Evolutionary conservation across 2,113 vertebrate species (phyloP), one percentile per base, ranked within the genome.

Genomic region (Brachirus orientalis): DNA sequence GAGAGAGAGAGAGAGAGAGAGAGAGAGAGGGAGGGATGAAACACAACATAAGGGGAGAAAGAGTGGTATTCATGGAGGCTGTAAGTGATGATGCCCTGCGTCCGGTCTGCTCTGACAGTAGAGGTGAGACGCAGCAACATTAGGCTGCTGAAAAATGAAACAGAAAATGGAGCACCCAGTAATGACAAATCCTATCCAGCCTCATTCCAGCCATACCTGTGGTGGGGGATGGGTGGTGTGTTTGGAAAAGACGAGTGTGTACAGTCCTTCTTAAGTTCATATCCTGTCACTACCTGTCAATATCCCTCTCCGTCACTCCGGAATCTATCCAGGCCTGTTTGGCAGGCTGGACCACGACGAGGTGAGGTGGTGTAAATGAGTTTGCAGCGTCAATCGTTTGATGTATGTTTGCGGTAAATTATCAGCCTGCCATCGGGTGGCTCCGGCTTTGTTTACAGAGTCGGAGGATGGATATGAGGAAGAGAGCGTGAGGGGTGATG

Each of bases 361-460:
- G 61, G 55, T 53, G 48, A 68, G 61, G n/a, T 18, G 69, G 35
- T 53, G 50, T 48, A 44, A 59, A 78, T 60, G 22, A 10, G 10
- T 43, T 50, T 69, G 69, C 60, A 56, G 63, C 41, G 47, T 59
- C 47, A 51, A 68, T 62, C 45, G 52, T 22, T n/a, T 55, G 71
- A 76, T 79, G 68, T 60, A 64, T 80, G 80, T 85, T 77, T 72
- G 57, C 37, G 67, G 72, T 68, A 51, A 54, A 72, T 82, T 81
- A 57, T 51, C 69, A 57, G 19, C 66, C 48, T 46, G 13, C 57
- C 53, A 41, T 69, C 44, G 37, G 69, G 74, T 61, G 58, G 63
- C 66, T 73, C 62, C 17, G 7, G 77, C 67, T 38, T n/a, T 88
- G 79, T 88, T 89, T 88, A 86, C 69, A 77, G 28, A 76, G 77